Percentiles rank a stretch among this genome's conserved stretches.
Conservation (phyloP, 2,113 vertebrate species). For the Bagarius yarrelli region DNA sequence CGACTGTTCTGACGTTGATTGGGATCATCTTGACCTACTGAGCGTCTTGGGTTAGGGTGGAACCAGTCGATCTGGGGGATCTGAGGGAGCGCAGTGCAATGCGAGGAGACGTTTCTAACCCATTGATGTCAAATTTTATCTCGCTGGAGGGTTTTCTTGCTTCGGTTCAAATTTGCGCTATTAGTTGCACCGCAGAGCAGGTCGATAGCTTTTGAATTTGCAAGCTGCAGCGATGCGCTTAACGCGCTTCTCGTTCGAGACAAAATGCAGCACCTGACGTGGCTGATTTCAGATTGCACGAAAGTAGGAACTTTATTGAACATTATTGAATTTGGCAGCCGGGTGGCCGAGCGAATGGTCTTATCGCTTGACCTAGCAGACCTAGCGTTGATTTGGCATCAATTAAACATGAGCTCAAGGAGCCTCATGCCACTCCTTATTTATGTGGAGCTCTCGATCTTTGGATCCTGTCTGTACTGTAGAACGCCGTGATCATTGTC, state of each 20-base stretch:
- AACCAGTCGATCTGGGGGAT: too few relatives aligned
- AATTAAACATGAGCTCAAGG: conserved; percentile 55
- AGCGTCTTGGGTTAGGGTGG: too few relatives aligned
- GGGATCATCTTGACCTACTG: too few relatives aligned
- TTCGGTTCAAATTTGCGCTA: too few relatives aligned
- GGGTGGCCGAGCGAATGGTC: conserved; percentile 35
- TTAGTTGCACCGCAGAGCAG: not conserved
- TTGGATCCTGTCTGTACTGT: conserved; percentile 46
- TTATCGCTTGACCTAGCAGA: conserved; percentile 28
- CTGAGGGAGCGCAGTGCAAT: too few relatives aligned
- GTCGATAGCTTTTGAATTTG: too few relatives aligned
- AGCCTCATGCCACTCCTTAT: conserved; percentile 45
- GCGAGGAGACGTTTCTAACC: too few relatives aligned
- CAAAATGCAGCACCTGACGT: not conserved
- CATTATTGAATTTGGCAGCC: conserved; percentile 30
- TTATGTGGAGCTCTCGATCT: conserved; percentile 40
- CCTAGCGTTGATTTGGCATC: conserved; percentile 39
- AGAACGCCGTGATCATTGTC: conserved; percentile 50
- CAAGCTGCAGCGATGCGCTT: not conserved
- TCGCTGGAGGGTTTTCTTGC: too few relatives aligned
- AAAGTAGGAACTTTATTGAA: conserved; percentile 13
- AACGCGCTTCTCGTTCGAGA: not conserved
- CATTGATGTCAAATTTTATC: too few relatives aligned
- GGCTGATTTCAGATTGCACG: not conserved
- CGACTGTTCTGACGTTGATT: too few relatives aligned